phyloP scores from a whole-genome alignment of 2,797 vertebrate genomes.

The Gila robusta region DNA sequence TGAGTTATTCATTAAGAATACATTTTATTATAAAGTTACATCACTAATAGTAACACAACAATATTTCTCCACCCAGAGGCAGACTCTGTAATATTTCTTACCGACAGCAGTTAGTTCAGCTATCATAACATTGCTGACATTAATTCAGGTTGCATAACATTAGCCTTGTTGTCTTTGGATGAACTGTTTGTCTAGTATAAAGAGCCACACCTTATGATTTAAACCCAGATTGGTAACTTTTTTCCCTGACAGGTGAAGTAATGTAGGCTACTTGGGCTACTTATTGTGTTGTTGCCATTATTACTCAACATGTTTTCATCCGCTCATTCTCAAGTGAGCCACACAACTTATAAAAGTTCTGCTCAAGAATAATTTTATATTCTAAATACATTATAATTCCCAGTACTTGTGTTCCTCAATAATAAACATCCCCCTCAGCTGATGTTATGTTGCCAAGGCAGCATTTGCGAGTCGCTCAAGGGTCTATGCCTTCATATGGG shows the following conservation, averaged over 20 bases:
- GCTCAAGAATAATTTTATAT: neutral
- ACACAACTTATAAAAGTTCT: neutral
- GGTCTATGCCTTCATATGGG: constrained; percentile 6
- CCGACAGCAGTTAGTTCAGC: constrained; percentile 2
- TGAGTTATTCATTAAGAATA: neutral
- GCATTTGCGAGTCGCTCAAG: neutral
- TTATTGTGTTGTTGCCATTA: neutral
- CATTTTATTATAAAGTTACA: too few species aligned
- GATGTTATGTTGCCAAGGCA: constrained; percentile 36
- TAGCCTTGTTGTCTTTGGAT: constrained; percentile 1
- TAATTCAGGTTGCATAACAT: neutral
- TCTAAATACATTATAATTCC: constrained; percentile 5
- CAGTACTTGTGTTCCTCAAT: neutral
- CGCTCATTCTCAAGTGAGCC: neutral
- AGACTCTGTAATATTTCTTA: neutral
- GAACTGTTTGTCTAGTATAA: neutral
- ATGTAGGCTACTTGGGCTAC: neutral
- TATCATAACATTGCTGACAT: constrained; percentile 7
- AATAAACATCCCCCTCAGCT: constrained; percentile 8
- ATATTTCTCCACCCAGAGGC: neutral
- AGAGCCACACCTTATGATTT: neutral
- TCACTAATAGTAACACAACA: neutral
- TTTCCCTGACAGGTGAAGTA: neutral
- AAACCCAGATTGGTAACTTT: neutral
- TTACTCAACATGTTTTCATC: neutral